These are phyloP conservation scores for Coregonus suidteri DNA, from an alignment of 2,797 vertebrate species.

Conservation along the genomic window DNA sequence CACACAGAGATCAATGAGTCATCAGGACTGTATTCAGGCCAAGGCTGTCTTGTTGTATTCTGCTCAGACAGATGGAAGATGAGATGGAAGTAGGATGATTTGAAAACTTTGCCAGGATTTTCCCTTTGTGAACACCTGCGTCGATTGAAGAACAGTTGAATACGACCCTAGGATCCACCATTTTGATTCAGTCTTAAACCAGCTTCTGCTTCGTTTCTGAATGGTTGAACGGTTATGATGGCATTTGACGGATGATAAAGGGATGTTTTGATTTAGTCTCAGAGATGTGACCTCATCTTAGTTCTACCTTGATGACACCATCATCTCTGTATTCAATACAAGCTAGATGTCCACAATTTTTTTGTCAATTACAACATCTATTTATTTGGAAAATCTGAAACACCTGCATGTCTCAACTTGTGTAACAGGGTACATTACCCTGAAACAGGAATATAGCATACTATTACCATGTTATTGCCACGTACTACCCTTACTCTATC, in stretches of 20 bases:
- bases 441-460: neutral
- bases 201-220: neutral
- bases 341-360: neutral
- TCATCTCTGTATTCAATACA: neutral
- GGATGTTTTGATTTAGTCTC: neutral
- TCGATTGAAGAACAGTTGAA: neutral
- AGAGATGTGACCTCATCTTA: constrained; percentile 1
- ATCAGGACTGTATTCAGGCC: constrained; percentile 1
- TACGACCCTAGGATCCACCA: neutral
- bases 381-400: neutral
- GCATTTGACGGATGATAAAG: neutral
- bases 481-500: neutral
- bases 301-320: neutral
- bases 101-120: neutral
- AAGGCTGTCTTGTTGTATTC: constrained; percentile 3
- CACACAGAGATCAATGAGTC: constrained; percentile 12
- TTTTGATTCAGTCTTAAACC: neutral
- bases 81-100: neutral
- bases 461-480: neutral
- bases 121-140: neutral
- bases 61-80: neutral
- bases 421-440: neutral
- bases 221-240: neutral
- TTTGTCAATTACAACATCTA: neutral
- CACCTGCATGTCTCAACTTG: neutral